phyloP scores from a whole-genome alignment of 2,797 vertebrate species.

The Pantherophis vulpinus region DNA sequence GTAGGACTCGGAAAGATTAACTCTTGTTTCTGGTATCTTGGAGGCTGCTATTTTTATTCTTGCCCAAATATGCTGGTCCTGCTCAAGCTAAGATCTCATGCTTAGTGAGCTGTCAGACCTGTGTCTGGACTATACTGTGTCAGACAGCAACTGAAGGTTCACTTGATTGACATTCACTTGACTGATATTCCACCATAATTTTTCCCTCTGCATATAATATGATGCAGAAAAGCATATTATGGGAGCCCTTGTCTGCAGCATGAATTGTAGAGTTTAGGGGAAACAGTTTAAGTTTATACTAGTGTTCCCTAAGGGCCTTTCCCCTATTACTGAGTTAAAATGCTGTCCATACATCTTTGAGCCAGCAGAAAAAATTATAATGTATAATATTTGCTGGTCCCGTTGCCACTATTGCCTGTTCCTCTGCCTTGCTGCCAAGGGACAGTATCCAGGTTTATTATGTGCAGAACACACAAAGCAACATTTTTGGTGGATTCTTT shows the following conservation, averaged over 20 bases:
- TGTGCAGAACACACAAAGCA: not conserved
- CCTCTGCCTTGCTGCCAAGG: not conserved
- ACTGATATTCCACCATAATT: not conserved
- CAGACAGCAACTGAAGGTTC: not conserved
- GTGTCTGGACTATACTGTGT: not conserved
- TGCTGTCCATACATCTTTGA: not conserved
- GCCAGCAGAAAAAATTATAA: not conserved
- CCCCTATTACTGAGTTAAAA: not conserved
- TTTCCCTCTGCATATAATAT: not conserved
- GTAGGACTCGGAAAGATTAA: conserved; percentile 5
- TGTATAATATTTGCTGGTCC: not conserved
- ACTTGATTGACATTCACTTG: not conserved
- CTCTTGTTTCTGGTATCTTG: not conserved
- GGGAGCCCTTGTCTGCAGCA: not conserved
- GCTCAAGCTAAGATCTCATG: not conserved
- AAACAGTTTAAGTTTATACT: not conserved
- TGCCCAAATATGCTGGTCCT: not conserved
- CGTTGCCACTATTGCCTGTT: not conserved
- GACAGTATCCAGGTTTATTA: not conserved
- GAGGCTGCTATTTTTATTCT: not conserved
- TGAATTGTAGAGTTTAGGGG: not conserved
- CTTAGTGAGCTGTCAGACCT: not conserved
- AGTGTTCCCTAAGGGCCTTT: not conserved
- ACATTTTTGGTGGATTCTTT: not conserved
- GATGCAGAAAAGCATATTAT: not conserved